Percentiles rank a stretch among this genome's conserved stretches.
Conservation (phyloP, 2,888 invertebrate species). For the Latrodectus hesperus region DNA sequence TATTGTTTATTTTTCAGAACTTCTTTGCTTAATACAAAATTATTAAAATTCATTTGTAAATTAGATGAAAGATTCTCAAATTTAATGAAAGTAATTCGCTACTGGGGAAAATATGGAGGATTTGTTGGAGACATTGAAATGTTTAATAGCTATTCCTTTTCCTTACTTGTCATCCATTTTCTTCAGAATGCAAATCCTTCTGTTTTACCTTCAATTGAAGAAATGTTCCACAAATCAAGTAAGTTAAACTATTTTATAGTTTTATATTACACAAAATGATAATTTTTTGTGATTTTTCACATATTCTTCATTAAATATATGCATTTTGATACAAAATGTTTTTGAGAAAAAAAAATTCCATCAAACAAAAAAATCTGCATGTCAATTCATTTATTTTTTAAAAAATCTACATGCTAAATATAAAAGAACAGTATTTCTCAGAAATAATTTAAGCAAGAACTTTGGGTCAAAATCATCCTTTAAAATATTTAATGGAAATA, state of each 20-base stretch:
- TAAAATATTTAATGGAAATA: no score
- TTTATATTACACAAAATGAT: no score
- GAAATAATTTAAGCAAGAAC: no score
- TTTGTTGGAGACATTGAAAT: slow-evolving; percentile 66
- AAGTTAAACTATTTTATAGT: not conserved
- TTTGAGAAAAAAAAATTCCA: no score
- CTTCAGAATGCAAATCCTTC: slow-evolving; percentile 57
- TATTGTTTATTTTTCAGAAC: slow-evolving; percentile 12
- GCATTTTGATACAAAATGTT: no score
- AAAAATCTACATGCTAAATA: no score
- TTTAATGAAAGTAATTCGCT: slow-evolving; percentile 52
- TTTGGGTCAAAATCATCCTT: no score
- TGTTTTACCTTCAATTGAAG: slow-evolving; percentile 51
- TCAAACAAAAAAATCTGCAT: no score
- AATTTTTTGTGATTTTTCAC: not conserved
- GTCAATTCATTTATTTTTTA: no score
- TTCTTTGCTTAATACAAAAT: slow-evolving; percentile 64
- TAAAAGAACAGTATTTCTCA: no score
- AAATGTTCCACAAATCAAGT: slow-evolving; percentile 54
- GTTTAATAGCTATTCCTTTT: slow-evolving; percentile 65
- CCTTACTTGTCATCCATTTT: slow-evolving; percentile 60
- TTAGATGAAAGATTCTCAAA: slow-evolving; percentile 53
- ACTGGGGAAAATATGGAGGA: slow-evolving; percentile 64
- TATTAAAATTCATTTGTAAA: slow-evolving; percentile 35
- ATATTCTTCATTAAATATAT: no score